Evolutionary conservation across 2,797 vertebrate species (phyloP).

Genomic region (Micromesistius poutassou): DNA sequence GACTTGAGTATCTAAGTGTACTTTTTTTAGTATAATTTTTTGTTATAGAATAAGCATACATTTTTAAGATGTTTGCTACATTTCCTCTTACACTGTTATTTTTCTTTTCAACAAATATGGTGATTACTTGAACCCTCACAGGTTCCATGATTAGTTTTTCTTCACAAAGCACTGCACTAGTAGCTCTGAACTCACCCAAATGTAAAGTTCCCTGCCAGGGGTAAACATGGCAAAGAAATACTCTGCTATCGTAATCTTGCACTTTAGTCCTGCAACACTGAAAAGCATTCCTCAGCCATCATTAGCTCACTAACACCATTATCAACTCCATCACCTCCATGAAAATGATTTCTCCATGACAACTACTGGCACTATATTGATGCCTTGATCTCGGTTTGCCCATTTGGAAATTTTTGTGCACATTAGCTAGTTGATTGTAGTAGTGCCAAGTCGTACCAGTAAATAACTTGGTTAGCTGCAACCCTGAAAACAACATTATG

Average conservation of each 20-base stretch:
- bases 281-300: conserved; percentile 50
- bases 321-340: background rate
- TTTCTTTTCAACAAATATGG: background rate
- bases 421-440: background rate
- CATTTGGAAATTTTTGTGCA: conserved; percentile 15
- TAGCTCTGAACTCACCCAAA: conserved; percentile 38
- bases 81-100: conserved; percentile 5
- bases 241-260: conserved; percentile 36
- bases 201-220: conserved; percentile 30
- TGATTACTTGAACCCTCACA: background rate
- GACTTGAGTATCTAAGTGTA: background rate
- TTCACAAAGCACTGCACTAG: conserved; percentile 45
- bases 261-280: conserved; percentile 41
- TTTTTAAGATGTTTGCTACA: background rate
- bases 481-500: conserved; percentile 49
- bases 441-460: conserved; percentile 32
- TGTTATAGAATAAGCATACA: background rate
- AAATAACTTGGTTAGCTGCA: conserved; percentile 40
- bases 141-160: background rate
- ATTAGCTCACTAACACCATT: conserved; percentile 40
- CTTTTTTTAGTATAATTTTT: background rate
- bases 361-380: conserved; percentile 20
- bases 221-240: conserved; percentile 40
- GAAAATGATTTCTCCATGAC: conserved; percentile 33
- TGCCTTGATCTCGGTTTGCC: conserved; percentile 27